Evolutionary conservation across 2,113 vertebrate genomes (phyloP).

Genomic region (Gyps fulvus): DNA sequence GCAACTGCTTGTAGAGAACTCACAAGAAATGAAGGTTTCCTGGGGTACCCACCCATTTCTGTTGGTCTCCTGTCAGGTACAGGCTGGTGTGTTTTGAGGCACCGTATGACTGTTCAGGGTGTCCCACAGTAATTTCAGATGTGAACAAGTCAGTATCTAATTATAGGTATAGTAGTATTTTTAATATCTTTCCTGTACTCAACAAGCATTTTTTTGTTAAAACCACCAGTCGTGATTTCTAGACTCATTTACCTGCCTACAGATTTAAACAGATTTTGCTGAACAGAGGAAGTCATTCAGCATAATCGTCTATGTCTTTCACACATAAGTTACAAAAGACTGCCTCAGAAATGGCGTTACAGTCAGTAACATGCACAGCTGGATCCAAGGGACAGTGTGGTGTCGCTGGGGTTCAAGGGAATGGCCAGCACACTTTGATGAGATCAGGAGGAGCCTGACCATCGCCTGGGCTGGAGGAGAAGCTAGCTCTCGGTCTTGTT

Average conservation of each 20-base stretch:
- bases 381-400: background rate
- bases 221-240: background rate
- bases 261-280: background rate
- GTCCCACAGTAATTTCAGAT: background rate
- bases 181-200: background rate
- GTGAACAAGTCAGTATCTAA: background rate
- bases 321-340: background rate
- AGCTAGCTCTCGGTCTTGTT: background rate
- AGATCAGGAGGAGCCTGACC: background rate
- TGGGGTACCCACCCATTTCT: background rate
- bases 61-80: background rate
- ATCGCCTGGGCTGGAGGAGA: background rate
- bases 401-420: background rate
- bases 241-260: background rate
- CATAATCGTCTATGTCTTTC: background rate
- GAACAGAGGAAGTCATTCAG: background rate
- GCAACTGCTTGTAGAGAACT: background rate
- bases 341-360: background rate
- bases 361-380: background rate
- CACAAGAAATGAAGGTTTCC: background rate
- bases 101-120: background rate
- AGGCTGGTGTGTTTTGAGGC: background rate
- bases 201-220: background rate
- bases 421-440: background rate
- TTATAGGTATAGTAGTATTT: background rate